Base-by-base conservation (phyloP, 2,888 invertebrate genomes). In the Trimorus sp. region DNA sequence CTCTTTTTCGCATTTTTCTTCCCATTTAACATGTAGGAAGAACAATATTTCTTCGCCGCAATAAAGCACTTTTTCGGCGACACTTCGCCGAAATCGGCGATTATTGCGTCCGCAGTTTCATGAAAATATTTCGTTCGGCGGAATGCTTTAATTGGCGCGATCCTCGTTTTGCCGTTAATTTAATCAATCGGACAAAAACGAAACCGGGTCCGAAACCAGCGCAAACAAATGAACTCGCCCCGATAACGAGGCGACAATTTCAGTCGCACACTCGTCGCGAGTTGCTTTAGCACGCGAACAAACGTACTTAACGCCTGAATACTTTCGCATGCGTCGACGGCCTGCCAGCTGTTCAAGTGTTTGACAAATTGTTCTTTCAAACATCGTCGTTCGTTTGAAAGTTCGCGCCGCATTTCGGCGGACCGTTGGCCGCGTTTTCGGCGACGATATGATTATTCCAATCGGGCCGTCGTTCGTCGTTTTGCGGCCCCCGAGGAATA, bases 321-420 rank as follows among this genome's bases (percentile, higher is more conserved):
- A 84, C 84, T 82, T 82, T 79, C 82, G 79, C 75, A 79, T 78
- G 62, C 84, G 78, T 78, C 79, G 75, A 79, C 83, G 76, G 75
- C 49, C 74, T 63, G 84, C 84, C 74, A 80, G 84, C 79, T 80
- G 79, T 58, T 85, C 86, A 84, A 84, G 84, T 77, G 86, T 86
- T 88, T 88, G 88, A 89, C 87, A 88, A 88, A 89, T 88, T 86
- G 88, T 85, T 85, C 88, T 71, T 85, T 85, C 85, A 83, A 86
- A 80, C 81, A 76, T 60, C 62, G 77, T 15, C 71, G 63, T 53
- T 59, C 63, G 82, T 73, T 82, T 75, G 58, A 73, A 74, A 58
- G 66, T 68, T 66, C 68, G 73, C 56, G 58, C 69, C 58, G 42
- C 71, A 15, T 73, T 66, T 42, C 16, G 58, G 8, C 37, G 54